Evolutionary conservation across 2,113 vertebrate genomes (phyloP).

Genomic region (Halcyon senegalensis): DNA sequence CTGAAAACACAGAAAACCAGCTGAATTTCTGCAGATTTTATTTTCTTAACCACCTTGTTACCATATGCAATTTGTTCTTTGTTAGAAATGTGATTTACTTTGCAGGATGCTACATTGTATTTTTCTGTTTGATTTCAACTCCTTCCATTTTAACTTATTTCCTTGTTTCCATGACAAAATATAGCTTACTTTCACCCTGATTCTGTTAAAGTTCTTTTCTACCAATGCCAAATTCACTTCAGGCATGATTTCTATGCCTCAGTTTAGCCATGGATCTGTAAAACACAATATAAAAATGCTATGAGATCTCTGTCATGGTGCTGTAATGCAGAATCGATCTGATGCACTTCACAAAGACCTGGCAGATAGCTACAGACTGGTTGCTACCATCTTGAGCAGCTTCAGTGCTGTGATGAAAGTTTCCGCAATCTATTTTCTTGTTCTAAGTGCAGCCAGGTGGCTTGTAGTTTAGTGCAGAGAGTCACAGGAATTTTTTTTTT

Average conservation of each 20-base stretch:
- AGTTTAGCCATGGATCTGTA: neutral
- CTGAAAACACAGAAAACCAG: constrained; percentile 25
- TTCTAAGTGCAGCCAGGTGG: neutral
- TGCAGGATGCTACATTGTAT: neutral
- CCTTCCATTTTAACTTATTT: neutral
- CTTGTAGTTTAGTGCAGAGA: neutral
- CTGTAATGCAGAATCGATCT: neutral
- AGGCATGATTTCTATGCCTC: neutral
- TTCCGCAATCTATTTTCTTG: neutral
- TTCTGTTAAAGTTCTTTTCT: neutral
- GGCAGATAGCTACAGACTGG: neutral
- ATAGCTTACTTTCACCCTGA: neutral
- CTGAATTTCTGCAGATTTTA: constrained; percentile 42
- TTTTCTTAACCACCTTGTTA: constrained; percentile 59
- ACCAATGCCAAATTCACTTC: neutral
- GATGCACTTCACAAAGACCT: neutral
- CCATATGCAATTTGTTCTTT: neutral
- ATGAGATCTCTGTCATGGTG: neutral
- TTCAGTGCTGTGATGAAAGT: neutral
- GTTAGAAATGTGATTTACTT: constrained; percentile 15
- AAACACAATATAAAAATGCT: neutral
- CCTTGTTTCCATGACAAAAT: neutral
- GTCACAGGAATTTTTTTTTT: neutral
- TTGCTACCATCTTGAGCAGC: neutral
- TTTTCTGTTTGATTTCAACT: neutral